Evolutionary conservation across 1,140 invertebrate species (phyloP), one percentile per base, ranked within the genome.

Genomic region (Varroa destructor): DNA sequence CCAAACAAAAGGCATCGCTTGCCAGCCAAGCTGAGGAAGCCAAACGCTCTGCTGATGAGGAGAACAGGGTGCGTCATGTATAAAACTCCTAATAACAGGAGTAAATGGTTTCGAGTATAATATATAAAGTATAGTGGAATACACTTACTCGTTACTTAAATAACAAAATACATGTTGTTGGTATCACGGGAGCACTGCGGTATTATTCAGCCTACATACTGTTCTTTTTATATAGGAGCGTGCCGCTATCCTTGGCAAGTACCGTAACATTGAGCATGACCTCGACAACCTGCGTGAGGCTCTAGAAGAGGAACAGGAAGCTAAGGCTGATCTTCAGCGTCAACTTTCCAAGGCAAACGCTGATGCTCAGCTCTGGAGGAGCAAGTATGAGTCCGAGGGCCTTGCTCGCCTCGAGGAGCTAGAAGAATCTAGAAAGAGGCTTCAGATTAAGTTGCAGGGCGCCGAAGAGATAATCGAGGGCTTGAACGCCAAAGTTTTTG

Each of bases 321-420:
- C 76, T 72, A 80, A 80, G 73, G 74, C 77, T 64, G 84, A 85
- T 72, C 75, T 85, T 75, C 92, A 96, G 82, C 86, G 93, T 79
- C 93, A 96, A 82, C 84, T 97, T 76, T 91, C 90, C 85, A 97
- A 97, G 84, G 90, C 92, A 75, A 95, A 96, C 78, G 91, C 89
- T 77, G 95, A 95, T 80, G 84, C 88, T 36, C 91, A 95, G 83
- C 81, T 93, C 71, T 76, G 76, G 77, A 75, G 76, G 58, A 74
- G 75, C 42, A 76, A 76, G 74, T 80, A 77, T 73, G 79, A 81
- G 72, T 76, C 77, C 46, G 80, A 81, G 74, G 81, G 80, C 46
- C 75, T 79, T 40, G 77, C 78, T 55, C 75, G 78, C 14, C 76
- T 79, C 67, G 82, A 82, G 74, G 82, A 83, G 75, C 77, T 83